Evolutionary conservation across 2,113 vertebrate species (phyloP), one percentile per base, ranked within the genome.

Genomic region (Sclerurus mexicanus): DNA sequence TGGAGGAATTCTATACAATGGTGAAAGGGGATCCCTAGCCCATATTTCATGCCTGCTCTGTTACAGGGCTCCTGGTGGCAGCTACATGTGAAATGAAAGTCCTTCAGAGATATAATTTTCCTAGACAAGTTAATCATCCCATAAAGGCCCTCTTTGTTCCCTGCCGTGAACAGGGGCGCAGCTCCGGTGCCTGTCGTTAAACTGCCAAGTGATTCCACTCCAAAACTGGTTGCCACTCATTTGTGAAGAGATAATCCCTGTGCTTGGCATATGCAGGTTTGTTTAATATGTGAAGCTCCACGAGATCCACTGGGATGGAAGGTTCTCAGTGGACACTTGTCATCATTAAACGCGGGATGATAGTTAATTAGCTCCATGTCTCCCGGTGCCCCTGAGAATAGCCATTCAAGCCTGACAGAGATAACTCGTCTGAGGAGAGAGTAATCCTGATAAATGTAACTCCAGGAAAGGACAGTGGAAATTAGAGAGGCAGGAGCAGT

Each of bases 401-500:
- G 92, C 90, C 83, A 90, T 89, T 92, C 88, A 84, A 49, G 90
- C 76, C 78, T 93, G 93, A 92, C 92, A 92, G 95, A 96, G 96
- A 93, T 90, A 94, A 95, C 90, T 86, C n/a, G 82, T 89, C 83
- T 84, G 79, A 87, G 88, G 75, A 92, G 88, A 0, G 0, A 90
- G 64, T 74, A 90, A 90, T 93, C 68, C 92, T 93, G 88, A 95
- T 89, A 94, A 96, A 92, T 72, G 49, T 69, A 78, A 22, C 72
- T 84, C 72, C 60, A 84, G 76, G 15, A 86, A 83, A 92, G 92
- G 90, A 63, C 77, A 89, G 89, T 2, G 91, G 87, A 49, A 87
- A 89, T 92, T 44, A 82, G 64, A 93, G 82, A 91, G 28, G 76
- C 52, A 85, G 79, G 39, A 86, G 76, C 42, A 55, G 21, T 73